Conservation (phyloP, 2,888 invertebrate species). For the Idaea straminata region DNA sequence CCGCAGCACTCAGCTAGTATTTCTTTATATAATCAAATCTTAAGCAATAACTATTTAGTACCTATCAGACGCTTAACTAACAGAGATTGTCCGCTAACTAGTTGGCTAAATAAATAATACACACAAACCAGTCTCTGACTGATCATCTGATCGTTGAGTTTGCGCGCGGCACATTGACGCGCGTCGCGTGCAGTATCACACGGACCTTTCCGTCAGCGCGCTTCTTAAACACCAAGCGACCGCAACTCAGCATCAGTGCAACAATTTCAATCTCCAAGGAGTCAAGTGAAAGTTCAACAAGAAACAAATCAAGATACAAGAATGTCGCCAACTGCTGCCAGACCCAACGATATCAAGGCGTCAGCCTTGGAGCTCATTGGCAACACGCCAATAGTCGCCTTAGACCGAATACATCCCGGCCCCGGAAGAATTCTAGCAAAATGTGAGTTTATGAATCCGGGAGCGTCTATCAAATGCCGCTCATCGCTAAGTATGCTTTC, state of each 20-base stretch:
- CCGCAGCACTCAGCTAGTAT: not conserved
- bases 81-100: not conserved
- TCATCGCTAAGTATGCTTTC: constrained; percentile 66
- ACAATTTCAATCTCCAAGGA: constrained; percentile 28
- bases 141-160: constrained; percentile 2
- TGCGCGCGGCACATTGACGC: constrained; percentile 16
- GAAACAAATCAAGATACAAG: constrained; percentile 24
- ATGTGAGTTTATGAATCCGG: constrained; percentile 75
- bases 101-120: not conserved
- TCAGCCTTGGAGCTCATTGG: constrained; percentile 72
- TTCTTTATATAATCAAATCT: not conserved
- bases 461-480: constrained; percentile 69
- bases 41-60: not conserved
- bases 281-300: constrained; percentile 14
- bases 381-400: constrained; percentile 68
- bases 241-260: constrained; percentile 26
- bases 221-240: constrained; percentile 20
- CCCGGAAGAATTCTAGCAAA: constrained; percentile 69
- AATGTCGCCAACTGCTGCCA: constrained; percentile 40
- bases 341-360: constrained; percentile 58
- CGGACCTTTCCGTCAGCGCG: constrained; percentile 25
- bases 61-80: not conserved
- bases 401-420: constrained; percentile 64
- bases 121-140: not conserved
- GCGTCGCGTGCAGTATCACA: constrained; percentile 19